Conservation (phyloP, 2,888 invertebrate genomes). For the Prenolepis imparis region DNA sequence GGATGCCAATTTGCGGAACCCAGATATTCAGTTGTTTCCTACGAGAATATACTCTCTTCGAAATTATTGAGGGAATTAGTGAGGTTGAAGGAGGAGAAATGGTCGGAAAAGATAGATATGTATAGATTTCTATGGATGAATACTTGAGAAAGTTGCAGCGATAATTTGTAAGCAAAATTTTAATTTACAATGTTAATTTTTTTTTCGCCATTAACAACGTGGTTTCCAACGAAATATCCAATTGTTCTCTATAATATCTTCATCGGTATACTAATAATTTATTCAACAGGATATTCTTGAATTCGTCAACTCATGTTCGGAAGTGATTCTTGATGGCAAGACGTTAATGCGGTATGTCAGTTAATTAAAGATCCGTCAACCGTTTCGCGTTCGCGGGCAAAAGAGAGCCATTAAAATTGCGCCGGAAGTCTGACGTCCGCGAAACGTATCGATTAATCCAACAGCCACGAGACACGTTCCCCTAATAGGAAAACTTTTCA, state of each 20-base stretch:
- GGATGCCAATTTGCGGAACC: constrained; percentile 46
- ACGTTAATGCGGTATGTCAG: constrained; percentile 22
- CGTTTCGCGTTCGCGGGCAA: constrained; percentile 2
- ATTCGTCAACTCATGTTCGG: not conserved
- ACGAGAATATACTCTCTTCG: constrained; percentile 57
- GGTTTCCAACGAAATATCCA: not conserved
- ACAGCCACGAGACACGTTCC: constrained; percentile 30
- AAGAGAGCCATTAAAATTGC: constrained; percentile 32
- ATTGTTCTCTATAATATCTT: not conserved
- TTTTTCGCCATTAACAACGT: not conserved
- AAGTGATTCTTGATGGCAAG: not conserved
- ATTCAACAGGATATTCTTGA: not conserved
- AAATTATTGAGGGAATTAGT: not conserved
- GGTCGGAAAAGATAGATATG: not conserved
- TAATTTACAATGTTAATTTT: not conserved
- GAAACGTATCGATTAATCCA: constrained; percentile 47
- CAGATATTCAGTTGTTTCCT: constrained; percentile 67
- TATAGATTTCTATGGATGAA: not conserved
- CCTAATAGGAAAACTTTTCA: constrained; percentile 56
- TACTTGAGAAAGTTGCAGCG: not conserved
- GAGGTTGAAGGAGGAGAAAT: not conserved
- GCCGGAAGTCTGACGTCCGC: constrained; percentile 24
- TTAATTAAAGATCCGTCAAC: constrained; percentile 48
- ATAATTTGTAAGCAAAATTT: too few species aligned
- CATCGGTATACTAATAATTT: not conserved